A percentile compares a stretch with the other conserved stretches of the same genome.
These are phyloP conservation scores for Trachelus troglodyta DNA, from an alignment of 2,888 invertebrate genomes.

Conservation along the genomic window DNA sequence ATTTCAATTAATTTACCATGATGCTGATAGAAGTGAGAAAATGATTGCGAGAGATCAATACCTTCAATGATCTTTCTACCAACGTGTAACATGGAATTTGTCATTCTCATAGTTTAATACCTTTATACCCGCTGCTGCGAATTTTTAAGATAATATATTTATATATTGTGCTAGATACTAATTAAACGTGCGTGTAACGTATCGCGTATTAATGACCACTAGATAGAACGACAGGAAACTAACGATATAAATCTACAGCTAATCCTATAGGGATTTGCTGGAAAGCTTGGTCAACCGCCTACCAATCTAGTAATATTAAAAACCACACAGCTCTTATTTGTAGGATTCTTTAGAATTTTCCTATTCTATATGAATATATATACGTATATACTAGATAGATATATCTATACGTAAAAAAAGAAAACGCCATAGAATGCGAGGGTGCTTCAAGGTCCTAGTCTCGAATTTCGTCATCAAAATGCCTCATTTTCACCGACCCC, in stretches of 20 bases:
- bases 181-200: constrained; percentile 16
- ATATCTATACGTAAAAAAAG: neutral
- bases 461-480: neutral
- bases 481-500: neutral
- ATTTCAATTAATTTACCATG: neutral
- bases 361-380: neutral
- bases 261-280: constrained; percentile 23
- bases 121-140: neutral
- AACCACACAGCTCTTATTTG: neutral
- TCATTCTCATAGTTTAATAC: neutral
- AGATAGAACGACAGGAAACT: constrained; percentile 13
- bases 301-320: constrained; percentile 15
- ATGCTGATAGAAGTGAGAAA: neutral
- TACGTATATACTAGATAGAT: neutral
- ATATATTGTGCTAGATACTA: neutral
- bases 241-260: constrained; percentile 29
- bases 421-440: neutral
- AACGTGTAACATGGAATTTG: neutral
- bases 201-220: constrained; percentile 17
- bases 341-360: neutral
- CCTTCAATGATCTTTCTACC: neutral
- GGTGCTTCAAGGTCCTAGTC: neutral
- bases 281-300: constrained; percentile 22
- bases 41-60: neutral
- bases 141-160: neutral